Base-by-base conservation (phyloP, 35 echinoderm and acorn worm genomes). In the Holothuria glaberrima region DNA sequence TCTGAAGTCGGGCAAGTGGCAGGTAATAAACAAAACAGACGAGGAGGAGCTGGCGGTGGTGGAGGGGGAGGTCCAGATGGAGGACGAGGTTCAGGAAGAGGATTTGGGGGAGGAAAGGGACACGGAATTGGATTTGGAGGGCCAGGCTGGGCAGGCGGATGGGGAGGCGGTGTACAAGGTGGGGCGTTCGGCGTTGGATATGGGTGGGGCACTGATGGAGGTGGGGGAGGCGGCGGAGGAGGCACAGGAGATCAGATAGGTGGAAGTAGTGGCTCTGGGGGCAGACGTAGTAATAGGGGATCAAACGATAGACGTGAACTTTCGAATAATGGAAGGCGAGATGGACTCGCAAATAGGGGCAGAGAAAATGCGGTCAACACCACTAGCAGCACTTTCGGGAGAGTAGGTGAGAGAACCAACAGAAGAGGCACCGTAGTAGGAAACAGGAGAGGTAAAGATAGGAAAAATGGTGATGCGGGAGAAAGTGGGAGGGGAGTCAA, bases 11-110 rank as follows among this genome's bases (percentile, higher is more conserved):
- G 6, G 25, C 31, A 27, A 69, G 31, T 27, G 25, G 22, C 24
- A 69, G 71, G 9, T 14, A 75, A 38, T 29, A 38, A 21, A 75
- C 31, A 75, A 75, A 75, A 75, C 4, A 1, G 71, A 75, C 71
- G 22, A 0, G 44, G 29, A 38, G 66, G 25, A 27, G 66, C 22
- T 30, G 25, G 25, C 31, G 66, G 66, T 65, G 69, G 30, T 41
- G 34, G 71, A 44, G 71, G 71, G 9, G 18, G 71, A 21, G 71
- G 71, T 75, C 29, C 71, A 75, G 9, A 75, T 41, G 71, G 71
- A 35, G 71, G 71, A 38, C 22, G 31, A 18, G 71, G 71, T 21
- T 41, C 29, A 12, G 34, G 71, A 41, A 17, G 71, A 75, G 71
- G 71, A 12, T 27, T 69, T 27, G 66, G 66, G 9, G 31, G 66